Evolutionary conservation across 2,797 vertebrate genomes (phyloP), one percentile per base, ranked within the genome.

Genomic region (Hoplostethus atlanticus): DNA sequence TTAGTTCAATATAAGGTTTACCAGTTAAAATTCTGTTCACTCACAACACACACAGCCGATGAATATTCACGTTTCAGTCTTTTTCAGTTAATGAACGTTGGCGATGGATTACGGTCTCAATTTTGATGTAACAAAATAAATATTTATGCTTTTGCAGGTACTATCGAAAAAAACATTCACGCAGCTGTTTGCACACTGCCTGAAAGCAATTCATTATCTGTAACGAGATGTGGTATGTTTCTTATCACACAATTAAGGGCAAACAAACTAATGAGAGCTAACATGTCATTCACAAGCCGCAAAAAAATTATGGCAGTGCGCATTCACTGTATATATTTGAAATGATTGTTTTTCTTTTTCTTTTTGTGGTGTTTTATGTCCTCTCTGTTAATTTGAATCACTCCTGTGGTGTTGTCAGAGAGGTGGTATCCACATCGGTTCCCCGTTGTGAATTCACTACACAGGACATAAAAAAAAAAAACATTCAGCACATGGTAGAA

Each of bases 161-260:
- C 74, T 50, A 11, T 31, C 28, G 50, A n/a, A 71, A 68, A 68
- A 86, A 85, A 12, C 56, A 68, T 66, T 81, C 54, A 57, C 68
- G 68, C 66, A 77, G 68, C 79, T 77, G 71, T 76, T 87, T 60
- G 46, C 68, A 68, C 58, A 65, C 46, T 57, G 60, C 70, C 73
- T 83, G 74, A 84, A 61, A 59, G 58, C 63, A 84, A 87, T 87
- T 85, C 89, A 89, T 91, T 82, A 86, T 71, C 76, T 79, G 54
- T 88, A 85, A 91, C 86, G 66, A 69, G 70, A 71, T 17, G 53
- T 83, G 79, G 68, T 79, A 70, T 85, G 64, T 90, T 71, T 87
- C 68, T 77, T 80, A 81, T 83, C 52, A 79, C 80, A 21, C 68
- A 88, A 88, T 91, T 90, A 85, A 70, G 51, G 31, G 66, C 61